Conservation (phyloP, 2,888 invertebrate genomes). For the Pollenia labialis region DNA sequence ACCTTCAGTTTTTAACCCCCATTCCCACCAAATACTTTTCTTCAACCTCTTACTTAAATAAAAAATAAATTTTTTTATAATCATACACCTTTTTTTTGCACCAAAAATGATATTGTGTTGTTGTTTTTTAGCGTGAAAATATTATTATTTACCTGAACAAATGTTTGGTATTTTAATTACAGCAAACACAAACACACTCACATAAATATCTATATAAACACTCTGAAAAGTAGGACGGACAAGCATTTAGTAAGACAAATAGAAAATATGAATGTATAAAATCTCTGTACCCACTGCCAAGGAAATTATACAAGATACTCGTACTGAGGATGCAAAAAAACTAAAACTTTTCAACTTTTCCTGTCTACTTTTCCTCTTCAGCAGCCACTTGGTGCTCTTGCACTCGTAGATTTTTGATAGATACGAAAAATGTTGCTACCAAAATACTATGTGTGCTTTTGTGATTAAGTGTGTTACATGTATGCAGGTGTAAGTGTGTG, state of each 20-base stretch:
- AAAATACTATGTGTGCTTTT: neutral
- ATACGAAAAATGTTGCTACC: constrained; percentile 30
- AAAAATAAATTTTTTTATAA: constrained; percentile 19
- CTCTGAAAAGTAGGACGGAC: neutral
- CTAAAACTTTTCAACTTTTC: constrained; percentile 46
- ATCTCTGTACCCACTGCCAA: constrained; percentile 28
- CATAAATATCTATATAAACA: constrained; percentile 1
- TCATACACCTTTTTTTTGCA: constrained; percentile 13
- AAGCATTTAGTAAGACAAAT: constrained; percentile 29
- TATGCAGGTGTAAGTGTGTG: neutral
- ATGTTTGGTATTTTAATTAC: constrained; percentile 82
- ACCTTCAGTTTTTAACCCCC: constrained; percentile 15
- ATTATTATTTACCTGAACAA: constrained; percentile 82
- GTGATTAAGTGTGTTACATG: neutral
- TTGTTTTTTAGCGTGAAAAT: constrained; percentile 46
- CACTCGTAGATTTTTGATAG: constrained; percentile 6
- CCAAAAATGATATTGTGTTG: constrained; percentile 25
- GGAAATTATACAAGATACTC: constrained; percentile 1
- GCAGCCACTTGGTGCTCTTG: neutral
- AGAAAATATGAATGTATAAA: constrained; percentile 53
- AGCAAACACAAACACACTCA: constrained; percentile 26
- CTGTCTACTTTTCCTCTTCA: neutral
- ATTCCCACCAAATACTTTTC: neutral
- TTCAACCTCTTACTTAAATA: constrained; percentile 35
- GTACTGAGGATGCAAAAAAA: neutral